Base-by-base conservation (phyloP, 2,888 invertebrate species). In the Lucinisca nassula region DNA sequence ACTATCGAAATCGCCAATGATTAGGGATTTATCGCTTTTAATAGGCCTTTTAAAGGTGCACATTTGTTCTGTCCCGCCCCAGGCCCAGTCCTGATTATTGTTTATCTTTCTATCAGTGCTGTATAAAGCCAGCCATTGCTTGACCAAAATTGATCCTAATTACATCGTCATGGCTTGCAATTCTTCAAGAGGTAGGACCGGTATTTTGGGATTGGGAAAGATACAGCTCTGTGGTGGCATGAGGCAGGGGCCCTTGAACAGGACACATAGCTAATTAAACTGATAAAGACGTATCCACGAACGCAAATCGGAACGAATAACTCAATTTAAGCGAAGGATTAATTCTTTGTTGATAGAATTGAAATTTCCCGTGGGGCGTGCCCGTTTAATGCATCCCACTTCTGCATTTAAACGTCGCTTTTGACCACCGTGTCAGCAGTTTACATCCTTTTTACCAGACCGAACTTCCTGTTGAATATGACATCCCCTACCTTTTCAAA, bases 121-220 rank as follows among this genome's bases (percentile, higher is more conserved):
- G 70, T 86, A 86, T 90, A 88, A 88, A 84, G 86, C 74, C 85
- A 80, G 45, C 88, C 84, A 80, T 86, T 75, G 73, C 49, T 40
- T 84, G 84, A 82, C 61, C 51, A 84, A 88, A 88, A 90, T 90
- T 83, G 76, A 49, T 79, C 83, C 84, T 86, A 90, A 90, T 90
- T 86, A 84, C 70, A 61, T 51, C 86, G 90, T 90, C 90, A 90
- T 75, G 90, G 76, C 72, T 51, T 84, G 61, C 51, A 61, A 67
- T 67, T 38, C 70, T 85, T 85, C 90, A 87, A 80, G 78, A 79
- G 79, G 72, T 70, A 78, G 35, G 58, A 58, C 27, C 58, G 58
- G 58, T n/a, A 27, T 24, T 58, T 58, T 2, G 27, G 58, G 58
- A 58, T 58, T 12, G 58, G 10, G 27, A 12, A 14, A 58, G 58